Conservation (phyloP, 2,797 vertebrate genomes). For the Brachyalestes nurse region DNA sequence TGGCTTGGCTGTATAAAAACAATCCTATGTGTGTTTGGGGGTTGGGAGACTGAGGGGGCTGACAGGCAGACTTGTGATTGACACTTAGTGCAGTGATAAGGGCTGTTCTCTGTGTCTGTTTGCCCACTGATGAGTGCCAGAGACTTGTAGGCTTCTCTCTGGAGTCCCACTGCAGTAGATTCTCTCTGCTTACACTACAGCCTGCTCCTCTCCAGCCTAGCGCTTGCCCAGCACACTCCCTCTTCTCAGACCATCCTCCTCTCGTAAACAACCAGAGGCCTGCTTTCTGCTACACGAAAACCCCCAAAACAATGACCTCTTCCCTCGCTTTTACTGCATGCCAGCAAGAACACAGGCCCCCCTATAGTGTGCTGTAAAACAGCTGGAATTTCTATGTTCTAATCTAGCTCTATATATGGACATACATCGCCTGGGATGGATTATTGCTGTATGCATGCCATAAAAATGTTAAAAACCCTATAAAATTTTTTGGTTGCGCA, state of each 20-base stretch:
- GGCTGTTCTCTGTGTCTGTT: constrained; percentile 62
- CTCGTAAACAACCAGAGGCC: constrained; percentile 60
- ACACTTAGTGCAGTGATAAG: constrained; percentile 70
- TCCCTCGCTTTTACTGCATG: constrained; percentile 72
- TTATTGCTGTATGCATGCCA: constrained; percentile 23
- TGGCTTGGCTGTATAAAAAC: background rate
- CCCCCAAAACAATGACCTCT: constrained; percentile 67
- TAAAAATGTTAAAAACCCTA: background rate
- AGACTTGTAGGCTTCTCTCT: constrained; percentile 58
- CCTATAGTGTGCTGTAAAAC: constrained; percentile 65
- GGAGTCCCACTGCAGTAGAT: constrained; percentile 70
- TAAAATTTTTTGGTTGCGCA: background rate
- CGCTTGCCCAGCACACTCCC: constrained; percentile 16
- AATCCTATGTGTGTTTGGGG: background rate
- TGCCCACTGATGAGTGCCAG: constrained; percentile 74
- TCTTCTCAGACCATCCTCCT: constrained; percentile 46
- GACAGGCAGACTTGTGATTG: constrained; percentile 69
- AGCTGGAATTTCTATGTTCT: constrained; percentile 65
- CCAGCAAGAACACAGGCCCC: constrained; percentile 59
- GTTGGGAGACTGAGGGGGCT: background rate
- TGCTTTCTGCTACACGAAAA: constrained; percentile 67
- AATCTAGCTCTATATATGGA: constrained; percentile 33
- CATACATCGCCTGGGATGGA: constrained; percentile 15
- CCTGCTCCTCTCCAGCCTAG: constrained; percentile 19
- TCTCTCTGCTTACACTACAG: constrained; percentile 76